Percentiles rank a stretch among this genome's conserved stretches.
Conservation (phyloP, 2,113 vertebrate species). For the Ailuropoda melanoleuca region DNA sequence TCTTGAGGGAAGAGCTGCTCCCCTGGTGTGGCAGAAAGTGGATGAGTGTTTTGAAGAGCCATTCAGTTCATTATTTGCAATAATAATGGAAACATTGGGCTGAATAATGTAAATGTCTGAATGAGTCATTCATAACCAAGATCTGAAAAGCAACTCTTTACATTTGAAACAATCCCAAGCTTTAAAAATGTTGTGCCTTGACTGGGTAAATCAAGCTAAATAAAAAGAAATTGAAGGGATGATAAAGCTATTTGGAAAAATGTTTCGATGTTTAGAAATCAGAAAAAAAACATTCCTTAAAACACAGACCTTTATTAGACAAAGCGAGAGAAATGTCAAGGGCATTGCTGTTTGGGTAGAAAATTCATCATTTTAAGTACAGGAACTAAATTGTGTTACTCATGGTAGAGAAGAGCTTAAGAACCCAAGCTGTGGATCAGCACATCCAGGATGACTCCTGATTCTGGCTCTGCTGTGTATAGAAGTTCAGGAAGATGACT, state of each 20-base stretch:
- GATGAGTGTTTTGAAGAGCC: background rate
- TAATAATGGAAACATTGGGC: conserved; percentile 10
- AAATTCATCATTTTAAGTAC: background rate
- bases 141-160: background rate
- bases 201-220: background rate
- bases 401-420: background rate
- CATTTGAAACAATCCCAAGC: background rate
- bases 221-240: background rate
- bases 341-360: background rate
- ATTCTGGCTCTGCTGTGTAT: background rate
- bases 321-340: background rate
- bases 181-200: background rate
- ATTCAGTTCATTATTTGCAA: conserved; percentile 42
- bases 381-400: background rate
- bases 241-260: background rate
- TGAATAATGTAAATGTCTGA: conserved; percentile 40
- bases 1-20: background rate
- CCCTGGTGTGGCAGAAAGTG: background rate
- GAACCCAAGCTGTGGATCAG: background rate
- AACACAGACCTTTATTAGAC: background rate
- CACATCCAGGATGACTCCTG: background rate
- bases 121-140: conserved; percentile 14
- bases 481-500: background rate
- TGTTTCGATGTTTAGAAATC: conserved; percentile 4
- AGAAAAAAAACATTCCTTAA: background rate